These are phyloP conservation scores for Hyles euphorbiae DNA, from an alignment of 1,140 invertebrate genomes.

Conservation along the genomic window DNA sequence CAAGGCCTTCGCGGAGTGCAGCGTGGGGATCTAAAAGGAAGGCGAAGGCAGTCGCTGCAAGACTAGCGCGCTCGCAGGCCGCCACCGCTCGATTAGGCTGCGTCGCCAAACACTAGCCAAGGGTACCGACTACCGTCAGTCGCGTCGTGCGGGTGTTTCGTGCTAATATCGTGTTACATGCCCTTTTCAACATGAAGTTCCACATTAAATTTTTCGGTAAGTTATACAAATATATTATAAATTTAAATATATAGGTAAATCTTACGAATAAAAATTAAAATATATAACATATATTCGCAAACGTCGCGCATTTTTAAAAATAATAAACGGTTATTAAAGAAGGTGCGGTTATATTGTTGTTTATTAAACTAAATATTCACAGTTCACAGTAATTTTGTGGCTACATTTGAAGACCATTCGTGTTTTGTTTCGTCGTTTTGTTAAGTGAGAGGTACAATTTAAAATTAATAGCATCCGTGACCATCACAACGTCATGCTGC, in stretches of 20 bases:
- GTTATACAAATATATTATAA: constrained; percentile 14
- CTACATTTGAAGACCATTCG: background rate
- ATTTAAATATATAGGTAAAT: too few relatives aligned
- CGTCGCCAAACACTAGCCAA: constrained; percentile 21
- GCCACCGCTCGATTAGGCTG: constrained; percentile 23
- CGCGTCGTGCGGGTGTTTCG: constrained; percentile 36
- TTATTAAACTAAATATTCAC: background rate
- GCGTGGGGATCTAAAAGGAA: constrained; percentile 21
- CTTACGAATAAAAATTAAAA: too few relatives aligned
- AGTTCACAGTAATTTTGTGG: background rate
- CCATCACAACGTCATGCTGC: constrained; percentile 3
- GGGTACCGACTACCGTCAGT: constrained; percentile 11
- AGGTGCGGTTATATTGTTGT: background rate
- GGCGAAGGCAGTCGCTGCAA: constrained; percentile 42
- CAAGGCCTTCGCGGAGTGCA: constrained; percentile 35
- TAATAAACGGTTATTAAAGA: background rate
- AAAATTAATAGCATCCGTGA: constrained; percentile 11
- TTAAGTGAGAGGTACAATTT: constrained; percentile 9
- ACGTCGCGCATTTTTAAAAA: background rate
- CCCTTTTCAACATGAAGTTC: constrained; percentile 47
- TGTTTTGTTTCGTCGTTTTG: too few relatives aligned
- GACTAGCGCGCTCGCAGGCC: constrained; percentile 46
- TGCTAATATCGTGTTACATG: constrained; percentile 36
- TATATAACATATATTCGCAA: too few relatives aligned
- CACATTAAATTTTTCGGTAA: constrained; percentile 59